Base-by-base conservation (phyloP, 1,140 invertebrate genomes). In the Euura lappo region DNA sequence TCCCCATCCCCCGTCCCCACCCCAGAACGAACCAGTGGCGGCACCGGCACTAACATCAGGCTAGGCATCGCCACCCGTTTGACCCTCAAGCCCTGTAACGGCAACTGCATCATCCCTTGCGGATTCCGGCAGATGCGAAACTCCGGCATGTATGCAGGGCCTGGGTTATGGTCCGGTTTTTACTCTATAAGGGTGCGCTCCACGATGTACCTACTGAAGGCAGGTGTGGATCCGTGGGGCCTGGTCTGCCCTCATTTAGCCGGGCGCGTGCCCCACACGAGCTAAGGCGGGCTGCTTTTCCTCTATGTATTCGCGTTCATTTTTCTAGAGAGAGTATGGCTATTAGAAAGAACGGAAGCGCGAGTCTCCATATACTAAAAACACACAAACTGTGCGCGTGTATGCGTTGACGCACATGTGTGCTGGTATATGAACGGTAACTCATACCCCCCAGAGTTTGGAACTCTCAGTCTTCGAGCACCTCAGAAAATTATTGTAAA, bases 221-320 rank as follows among this genome's bases (percentile, higher is more conserved):
- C 86, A 87, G 86, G 86, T 87, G 86, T 86, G 85, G 77, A 71
- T 71, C 73, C 7, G 10, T 42, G 72, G 60, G 47, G 73, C 76
- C 67, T 76, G 69, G 45, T 64, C 60, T n/a, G 80, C 79, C 51
- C 13, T 60, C 51, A 28, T 60, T 60, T 60, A n/a, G 80, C 76
- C 78, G 75, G 84, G 80, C 86, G 86, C 86, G 86, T 88, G 86
- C 85, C 86, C 81, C 84, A 87, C 86, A 88, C 86, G 86, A 87
- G 86, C 85, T 85, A 83, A 80, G 86, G 86, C 85, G 86, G 85
- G 78, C 80, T 79, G 69, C 72, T 70, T 76, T 79, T 79, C 78
- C 28, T 28, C 28, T 28, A 28, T 28, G 28, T 28, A 28, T 28
- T 28, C 28, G 28, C 28, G 28, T 28, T 28, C 28, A 28, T 28